Conservation (phyloP, 2,797 vertebrate genomes). For the Craterocephalus amniculus region DNA sequence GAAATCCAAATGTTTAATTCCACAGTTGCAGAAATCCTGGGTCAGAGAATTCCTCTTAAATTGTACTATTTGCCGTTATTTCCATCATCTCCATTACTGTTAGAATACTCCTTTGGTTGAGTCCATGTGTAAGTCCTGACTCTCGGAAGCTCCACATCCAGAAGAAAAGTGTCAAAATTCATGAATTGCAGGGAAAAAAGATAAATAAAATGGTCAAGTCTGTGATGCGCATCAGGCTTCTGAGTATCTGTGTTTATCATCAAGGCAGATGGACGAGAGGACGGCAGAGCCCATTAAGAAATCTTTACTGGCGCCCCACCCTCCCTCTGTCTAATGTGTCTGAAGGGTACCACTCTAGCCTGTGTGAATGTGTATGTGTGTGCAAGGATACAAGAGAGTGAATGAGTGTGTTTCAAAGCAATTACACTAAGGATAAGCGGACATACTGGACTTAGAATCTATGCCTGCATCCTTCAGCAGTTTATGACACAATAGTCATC, state of each 20-base stretch:
- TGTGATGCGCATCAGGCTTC: constrained; percentile 49
- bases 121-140: constrained; percentile 36
- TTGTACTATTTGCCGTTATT: constrained; percentile 33
- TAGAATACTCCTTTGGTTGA: constrained; percentile 22
- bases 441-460: constrained; percentile 5
- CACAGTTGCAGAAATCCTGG: constrained; percentile 38
- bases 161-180: constrained; percentile 31
- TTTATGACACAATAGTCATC: background rate
- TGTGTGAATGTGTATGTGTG: constrained; percentile 47
- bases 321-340: constrained; percentile 81
- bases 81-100: constrained; percentile 28
- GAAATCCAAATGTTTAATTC: constrained; percentile 50
- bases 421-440: constrained; percentile 32
- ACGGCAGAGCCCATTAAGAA: constrained; percentile 80
- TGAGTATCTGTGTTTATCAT: constrained; percentile 69
- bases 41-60: constrained; percentile 22
- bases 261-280: constrained; percentile 75
- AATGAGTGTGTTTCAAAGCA: constrained; percentile 11
- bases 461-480: background rate
- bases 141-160: constrained; percentile 22
- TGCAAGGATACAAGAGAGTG: background rate
- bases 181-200: constrained; percentile 29
- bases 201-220: constrained; percentile 32
- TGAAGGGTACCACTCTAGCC: constrained; percentile 75
- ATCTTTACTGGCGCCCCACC: constrained; percentile 83